phyloP scores from a whole-genome alignment of 1,140 invertebrate genomes.

The Bombus superbus region DNA sequence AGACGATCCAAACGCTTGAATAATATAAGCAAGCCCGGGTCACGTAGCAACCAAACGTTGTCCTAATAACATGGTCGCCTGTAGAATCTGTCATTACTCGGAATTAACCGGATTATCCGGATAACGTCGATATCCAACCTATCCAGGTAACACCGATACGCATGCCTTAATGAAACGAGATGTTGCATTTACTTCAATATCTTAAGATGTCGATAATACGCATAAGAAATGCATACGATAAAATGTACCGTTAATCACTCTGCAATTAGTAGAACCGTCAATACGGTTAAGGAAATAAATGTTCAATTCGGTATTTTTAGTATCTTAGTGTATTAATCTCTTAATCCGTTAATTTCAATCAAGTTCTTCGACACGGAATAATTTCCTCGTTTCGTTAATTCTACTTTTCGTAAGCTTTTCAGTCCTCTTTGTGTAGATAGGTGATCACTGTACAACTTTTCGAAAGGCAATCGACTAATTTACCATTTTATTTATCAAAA shows the following conservation, averaged over 20 bases:
- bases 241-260: neutral
- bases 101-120: constrained; percentile 53
- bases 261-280: too few species aligned
- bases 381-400: too few species aligned
- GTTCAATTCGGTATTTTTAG: neutral
- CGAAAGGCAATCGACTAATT: too few species aligned
- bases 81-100: constrained; percentile 53
- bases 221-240: neutral
- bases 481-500: too few species aligned
- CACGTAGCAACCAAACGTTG: constrained; percentile 9
- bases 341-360: too few species aligned
- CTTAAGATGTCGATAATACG: neutral
- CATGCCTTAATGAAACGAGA: constrained; percentile 20
- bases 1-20: constrained; percentile 27
- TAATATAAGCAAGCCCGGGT: constrained; percentile 33
- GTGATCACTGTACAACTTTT: too few species aligned
- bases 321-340: too few species aligned
- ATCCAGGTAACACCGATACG: constrained; percentile 37
- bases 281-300: neutral
- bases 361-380: too few species aligned
- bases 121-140: constrained; percentile 37
- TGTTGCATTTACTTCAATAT: neutral
- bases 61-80: constrained; percentile 34
- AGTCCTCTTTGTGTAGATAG: too few species aligned
- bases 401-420: too few species aligned